Evolutionary conservation across 1,140 invertebrate genomes (phyloP), one percentile per base, ranked within the genome.

Genomic region (Eubasilissa regina): DNA sequence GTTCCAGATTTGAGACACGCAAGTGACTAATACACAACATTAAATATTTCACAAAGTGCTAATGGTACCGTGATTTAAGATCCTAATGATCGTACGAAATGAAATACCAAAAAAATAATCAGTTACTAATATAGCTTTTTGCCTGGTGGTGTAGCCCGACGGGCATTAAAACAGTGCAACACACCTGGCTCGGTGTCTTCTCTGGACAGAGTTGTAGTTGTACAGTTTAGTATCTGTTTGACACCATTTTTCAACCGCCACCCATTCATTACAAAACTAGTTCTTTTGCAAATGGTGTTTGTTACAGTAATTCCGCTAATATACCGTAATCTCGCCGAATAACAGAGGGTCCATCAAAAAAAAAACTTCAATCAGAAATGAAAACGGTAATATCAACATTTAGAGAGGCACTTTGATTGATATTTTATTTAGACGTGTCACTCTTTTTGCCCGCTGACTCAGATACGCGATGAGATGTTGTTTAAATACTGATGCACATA

Each of bases 231-330:
- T 70, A 70, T 70, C 66, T 70, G 15, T 70, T 70, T 70, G 66
- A 70, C 66, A 70, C 66, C 66, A 70, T 70, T 62, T 70, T 53
- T 45, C 66, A 45, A 51, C 66, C 66, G 66, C 66, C 66, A 51
- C 66, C 66, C 66, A 70, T 70, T 70, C 66, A 70, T 70, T 70
- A 51, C 66, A 48, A 70, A 70, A 70, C 66, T 70, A 51, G 66
- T 70, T 70, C 66, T 70, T 70, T 70, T 70, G 66, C 47, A 48
- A 70, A 45, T 70, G 19, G 21, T 62, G 58, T 70, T 11, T n/a
- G 13, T 53, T 70, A 47, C 17, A 51, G 44, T 70, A 25, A 70
- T 48, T 45, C 19, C 9, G 66, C 45, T 51, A 21, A 51, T 19
- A 10, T 70, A 70, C 66, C 66, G 66, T 70, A 48, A 48, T 35